These are phyloP conservation scores for Spisula solida DNA, from an alignment of 2,888 invertebrate species.

Conservation along the genomic window DNA sequence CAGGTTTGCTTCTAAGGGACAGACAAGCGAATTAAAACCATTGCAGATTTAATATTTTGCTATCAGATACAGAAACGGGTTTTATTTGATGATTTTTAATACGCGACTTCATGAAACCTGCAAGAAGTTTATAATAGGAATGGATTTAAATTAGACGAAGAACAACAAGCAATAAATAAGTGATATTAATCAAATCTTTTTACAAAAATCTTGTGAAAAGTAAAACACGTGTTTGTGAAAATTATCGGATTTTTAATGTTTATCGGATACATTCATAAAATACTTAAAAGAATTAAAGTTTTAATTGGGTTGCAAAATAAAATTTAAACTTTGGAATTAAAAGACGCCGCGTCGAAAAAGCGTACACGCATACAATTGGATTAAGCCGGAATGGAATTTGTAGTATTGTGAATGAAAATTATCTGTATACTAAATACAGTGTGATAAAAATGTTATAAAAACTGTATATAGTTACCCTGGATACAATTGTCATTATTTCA, in stretches of 20 bases:
- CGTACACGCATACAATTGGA: background rate
- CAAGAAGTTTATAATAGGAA: background rate
- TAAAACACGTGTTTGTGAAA: background rate
- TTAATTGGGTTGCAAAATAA: background rate
- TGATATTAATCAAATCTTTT: background rate
- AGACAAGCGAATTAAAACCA: background rate
- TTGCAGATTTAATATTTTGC: slow-evolving; percentile 2
- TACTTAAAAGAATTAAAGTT: slow-evolving; percentile 1
- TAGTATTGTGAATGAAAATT: background rate
- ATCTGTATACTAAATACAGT: background rate
- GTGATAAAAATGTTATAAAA: background rate
- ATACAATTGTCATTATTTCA: background rate
- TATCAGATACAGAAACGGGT: background rate
- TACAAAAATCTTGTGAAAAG: background rate
- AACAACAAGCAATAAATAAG: background rate
- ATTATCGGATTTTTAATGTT: background rate
- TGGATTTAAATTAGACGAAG: background rate
- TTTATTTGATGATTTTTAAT: background rate
- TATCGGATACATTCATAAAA: background rate
- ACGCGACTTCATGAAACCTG: background rate
- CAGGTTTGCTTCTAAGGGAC: background rate
- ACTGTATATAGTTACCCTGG: background rate
- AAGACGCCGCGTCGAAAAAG: background rate
- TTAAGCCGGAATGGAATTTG: background rate
- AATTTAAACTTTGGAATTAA: background rate